Conservation (phyloP, 2,888 invertebrate species). For the Druceiella hillmani region DNA sequence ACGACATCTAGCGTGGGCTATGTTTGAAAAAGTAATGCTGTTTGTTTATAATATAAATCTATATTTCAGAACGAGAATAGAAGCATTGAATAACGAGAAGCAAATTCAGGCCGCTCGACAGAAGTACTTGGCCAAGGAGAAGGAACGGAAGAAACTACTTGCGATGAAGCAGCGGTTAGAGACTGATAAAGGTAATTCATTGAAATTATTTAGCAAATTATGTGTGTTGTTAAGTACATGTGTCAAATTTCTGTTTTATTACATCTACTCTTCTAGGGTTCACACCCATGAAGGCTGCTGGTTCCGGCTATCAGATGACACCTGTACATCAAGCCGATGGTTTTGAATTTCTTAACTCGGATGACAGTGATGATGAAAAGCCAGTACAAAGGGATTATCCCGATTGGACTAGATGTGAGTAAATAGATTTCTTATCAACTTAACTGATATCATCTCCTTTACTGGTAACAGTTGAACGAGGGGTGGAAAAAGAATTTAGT, state of each 20-base stretch:
- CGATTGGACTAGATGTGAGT: conserved; percentile 35
- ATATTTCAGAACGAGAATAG: conserved; percentile 34
- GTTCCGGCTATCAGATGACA: too few relatives aligned
- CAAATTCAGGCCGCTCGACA: conserved; percentile 38
- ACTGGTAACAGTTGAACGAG: too few relatives aligned
- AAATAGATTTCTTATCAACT: conserved; percentile 2
- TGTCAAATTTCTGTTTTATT: too few relatives aligned
- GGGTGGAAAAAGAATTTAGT: too few relatives aligned
- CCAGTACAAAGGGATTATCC: conserved; percentile 28
- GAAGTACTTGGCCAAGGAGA: conserved; percentile 28
- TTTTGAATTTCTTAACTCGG: conserved; percentile 50
- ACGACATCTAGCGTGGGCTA: too few relatives aligned
- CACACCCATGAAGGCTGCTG: conserved; percentile 25
- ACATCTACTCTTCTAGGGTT: too few relatives aligned
- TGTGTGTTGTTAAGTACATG: too few relatives aligned
- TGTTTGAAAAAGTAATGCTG: too few relatives aligned
- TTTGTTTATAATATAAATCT: too few relatives aligned
- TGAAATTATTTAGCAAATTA: too few relatives aligned
- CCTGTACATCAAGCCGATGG: conserved; percentile 49
- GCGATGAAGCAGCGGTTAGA: conserved; percentile 36
- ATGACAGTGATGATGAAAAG: conserved; percentile 36
- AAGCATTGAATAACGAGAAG: conserved; percentile 41
- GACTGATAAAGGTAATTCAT: conserved; percentile 33
- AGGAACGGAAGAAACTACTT: conserved; percentile 39
- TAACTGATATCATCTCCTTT: neutral